These are phyloP conservation scores for Anarrhichthys ocellatus DNA, from an alignment of 2,113 vertebrate genomes.

Conservation along the genomic window DNA sequence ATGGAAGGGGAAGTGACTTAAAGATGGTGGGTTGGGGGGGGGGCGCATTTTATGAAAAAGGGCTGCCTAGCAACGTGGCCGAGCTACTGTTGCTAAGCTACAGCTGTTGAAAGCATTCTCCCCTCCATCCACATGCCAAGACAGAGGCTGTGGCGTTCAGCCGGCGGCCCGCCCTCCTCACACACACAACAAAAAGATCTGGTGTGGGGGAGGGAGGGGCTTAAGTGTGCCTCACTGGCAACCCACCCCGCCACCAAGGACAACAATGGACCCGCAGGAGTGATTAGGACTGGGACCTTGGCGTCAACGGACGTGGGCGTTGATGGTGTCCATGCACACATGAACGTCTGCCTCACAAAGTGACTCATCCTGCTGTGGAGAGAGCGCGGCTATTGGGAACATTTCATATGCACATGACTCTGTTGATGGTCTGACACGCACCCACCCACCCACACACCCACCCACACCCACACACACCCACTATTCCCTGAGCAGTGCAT, in stretches of 20 bases:
- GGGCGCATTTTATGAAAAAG: conserved; percentile 84
- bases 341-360: conserved; percentile 4
- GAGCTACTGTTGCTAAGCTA: conserved; percentile 92
- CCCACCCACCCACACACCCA: no score
- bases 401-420: neutral
- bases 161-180: neutral
- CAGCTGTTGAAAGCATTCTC: conserved; percentile 89
- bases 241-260: conserved; percentile 47
- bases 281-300: conserved; percentile 44
- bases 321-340: neutral
- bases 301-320: conserved; percentile 18
- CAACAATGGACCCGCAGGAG: conserved; percentile 85
- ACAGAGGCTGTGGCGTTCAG: conserved; percentile 79
- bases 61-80: conserved; percentile 90
- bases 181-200: conserved; percentile 56
- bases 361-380: conserved; percentile 43
- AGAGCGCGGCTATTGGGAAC: neutral
- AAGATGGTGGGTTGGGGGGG: conserved; percentile 25
- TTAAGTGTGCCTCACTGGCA: conserved; percentile 92
- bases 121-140: conserved; percentile 86
- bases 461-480: no score
- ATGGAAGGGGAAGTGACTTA: conserved; percentile 54
- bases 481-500: neutral
- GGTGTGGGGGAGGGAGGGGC: conserved; percentile 77
- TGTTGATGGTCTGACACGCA: neutral